Conservation (phyloP, 1,140 invertebrate species). For the Hyles euphorbiae region DNA sequence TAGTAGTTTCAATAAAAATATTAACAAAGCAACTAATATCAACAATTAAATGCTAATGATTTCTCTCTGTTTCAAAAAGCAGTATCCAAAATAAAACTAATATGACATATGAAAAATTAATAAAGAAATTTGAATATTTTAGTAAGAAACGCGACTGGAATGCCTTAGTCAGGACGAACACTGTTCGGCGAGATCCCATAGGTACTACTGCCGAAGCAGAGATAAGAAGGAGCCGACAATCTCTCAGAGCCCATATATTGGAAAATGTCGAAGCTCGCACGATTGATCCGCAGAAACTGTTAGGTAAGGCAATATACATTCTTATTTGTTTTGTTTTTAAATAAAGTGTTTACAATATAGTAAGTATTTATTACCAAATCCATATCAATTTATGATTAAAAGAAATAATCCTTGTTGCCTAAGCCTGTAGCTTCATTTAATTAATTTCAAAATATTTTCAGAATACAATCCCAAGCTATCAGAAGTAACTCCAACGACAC, state of each 20-base stretch:
- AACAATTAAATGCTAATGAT: too few relatives aligned
- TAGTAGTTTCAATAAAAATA: too few relatives aligned
- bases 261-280: constrained; percentile 78
- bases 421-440: neutral
- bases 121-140: constrained; percentile 16
- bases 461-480: constrained; percentile 89
- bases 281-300: constrained; percentile 81
- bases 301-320: constrained; percentile 67
- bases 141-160: constrained; percentile 90
- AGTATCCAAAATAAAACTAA: too few relatives aligned
- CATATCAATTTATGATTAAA: neutral
- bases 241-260: constrained; percentile 80
- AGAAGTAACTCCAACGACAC: constrained; percentile 82
- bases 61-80: too few relatives aligned
- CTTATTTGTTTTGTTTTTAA: neutral
- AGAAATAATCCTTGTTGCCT: neutral
- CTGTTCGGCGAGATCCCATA: constrained; percentile 83
- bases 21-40: too few relatives aligned
- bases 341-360: neutral
- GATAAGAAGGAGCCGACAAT: constrained; percentile 79
- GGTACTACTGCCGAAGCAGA: constrained; percentile 82
- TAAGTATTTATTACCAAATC: neutral
- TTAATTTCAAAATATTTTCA: constrained; percentile 28
- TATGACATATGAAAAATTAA: too few relatives aligned
- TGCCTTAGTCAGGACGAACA: constrained; percentile 84